Evolutionary conservation across 2,888 invertebrate genomes (phyloP), one percentile per base, ranked within the genome.

Genomic region (Synergus umbraculus): DNA sequence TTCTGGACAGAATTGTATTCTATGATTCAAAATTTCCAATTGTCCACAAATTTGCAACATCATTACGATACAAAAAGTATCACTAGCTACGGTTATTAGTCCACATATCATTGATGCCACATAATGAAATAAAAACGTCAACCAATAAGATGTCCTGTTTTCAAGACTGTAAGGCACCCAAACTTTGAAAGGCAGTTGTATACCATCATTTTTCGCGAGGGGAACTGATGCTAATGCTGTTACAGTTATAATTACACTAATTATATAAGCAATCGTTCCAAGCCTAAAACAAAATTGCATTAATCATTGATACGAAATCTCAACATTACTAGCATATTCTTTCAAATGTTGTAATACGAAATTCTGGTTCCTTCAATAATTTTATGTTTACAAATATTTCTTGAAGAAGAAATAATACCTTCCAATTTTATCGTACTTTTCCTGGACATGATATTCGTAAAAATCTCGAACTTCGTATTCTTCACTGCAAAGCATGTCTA

Each of bases 121-220:
- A 2, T 82, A 85, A 77, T 85, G 85, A 44, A 84, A 84, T 5
- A 83, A 12, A 78, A 85, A 85, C 0, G 85, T 85, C n/a, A 79
- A 41, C 83, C 82, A 83, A 81, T 83, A 82, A n/a, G 76, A 44
- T 8, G 15, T n/a, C 8, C 81, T 66, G 13, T 43, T 79, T 5
- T 83, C 80, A 63, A 80, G 81, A 37, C 78, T 77, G 41, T 85
- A 86, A 0, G 86, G 86, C 22, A 85, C 79, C 86, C 86, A 86
- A 29, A 83, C 83, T 44, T 81, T 82, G 66, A 84, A 86, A 0
- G 85, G 84, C 37, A 86, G 5, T 67, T 46, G 15, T 22, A 22
- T 22, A 22, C 22, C 22, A 22, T 22, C 22, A 22, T 22, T 22
- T 22, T 22, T 22, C 22, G 22, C 22, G 22, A 22, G 22, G 0